Percentiles rank a stretch among this genome's conserved stretches.
These are phyloP conservation scores for Aleiodes sp. DNA, from an alignment of 1,140 invertebrate species.

Conservation along the genomic window DNA sequence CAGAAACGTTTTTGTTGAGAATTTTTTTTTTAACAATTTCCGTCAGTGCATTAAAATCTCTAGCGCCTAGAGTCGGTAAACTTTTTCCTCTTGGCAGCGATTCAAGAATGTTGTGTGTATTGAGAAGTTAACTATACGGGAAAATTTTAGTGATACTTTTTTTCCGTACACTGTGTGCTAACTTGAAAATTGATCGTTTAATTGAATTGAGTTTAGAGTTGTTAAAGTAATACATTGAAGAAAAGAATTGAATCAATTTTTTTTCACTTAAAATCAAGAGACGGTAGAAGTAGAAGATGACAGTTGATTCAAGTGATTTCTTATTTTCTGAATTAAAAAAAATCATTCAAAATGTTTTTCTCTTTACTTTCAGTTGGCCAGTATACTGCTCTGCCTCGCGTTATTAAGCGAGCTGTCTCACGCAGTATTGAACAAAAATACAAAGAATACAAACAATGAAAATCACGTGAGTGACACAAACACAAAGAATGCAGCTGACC, in stretches of 20 bases:
- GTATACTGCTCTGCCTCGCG: constrained; percentile 40
- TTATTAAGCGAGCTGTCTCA: constrained; percentile 14
- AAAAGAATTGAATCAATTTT: too few species aligned
- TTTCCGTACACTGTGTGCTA: constrained; percentile 44
- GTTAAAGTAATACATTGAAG: too few species aligned
- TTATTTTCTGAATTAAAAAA: too few species aligned
- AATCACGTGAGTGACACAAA: constrained; percentile 26
- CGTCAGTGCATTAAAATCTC: neutral
- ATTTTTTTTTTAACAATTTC: neutral
- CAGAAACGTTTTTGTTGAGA: neutral
- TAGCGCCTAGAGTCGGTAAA: neutral
- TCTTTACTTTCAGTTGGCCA: constrained; percentile 52
- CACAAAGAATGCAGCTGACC: constrained; percentile 51
- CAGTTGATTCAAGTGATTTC: too few species aligned
- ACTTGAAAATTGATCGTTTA: too few species aligned
- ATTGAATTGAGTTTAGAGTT: too few species aligned
- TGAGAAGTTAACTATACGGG: neutral
- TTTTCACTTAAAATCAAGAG: too few species aligned
- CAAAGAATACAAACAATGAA: constrained; percentile 32
- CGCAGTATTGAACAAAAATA: constrained; percentile 57
- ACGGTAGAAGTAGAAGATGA: too few species aligned
- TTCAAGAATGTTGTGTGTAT: neutral
- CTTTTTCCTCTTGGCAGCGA: neutral
- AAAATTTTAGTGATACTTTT: constrained; percentile 17
- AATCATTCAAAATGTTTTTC: constrained; percentile 20